Conservation (phyloP, 1,140 invertebrate genomes). For the Brachionus rubens region DNA sequence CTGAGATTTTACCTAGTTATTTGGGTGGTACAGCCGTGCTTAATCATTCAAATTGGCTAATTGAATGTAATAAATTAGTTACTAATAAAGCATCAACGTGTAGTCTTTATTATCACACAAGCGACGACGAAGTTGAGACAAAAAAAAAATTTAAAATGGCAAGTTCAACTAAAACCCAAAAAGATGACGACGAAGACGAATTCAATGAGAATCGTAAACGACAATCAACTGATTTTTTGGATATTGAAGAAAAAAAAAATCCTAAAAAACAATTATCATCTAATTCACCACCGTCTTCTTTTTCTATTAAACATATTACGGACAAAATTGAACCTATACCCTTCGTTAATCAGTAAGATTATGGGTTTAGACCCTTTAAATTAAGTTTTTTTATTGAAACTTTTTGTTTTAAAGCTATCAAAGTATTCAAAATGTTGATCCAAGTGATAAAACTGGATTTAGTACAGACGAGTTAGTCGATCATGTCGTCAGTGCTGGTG, state of each 20-base stretch:
- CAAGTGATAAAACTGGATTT: conserved; percentile 61
- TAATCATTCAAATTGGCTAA: conserved; percentile 83
- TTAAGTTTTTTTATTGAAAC: not conserved
- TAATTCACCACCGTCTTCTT: conserved; percentile 1
- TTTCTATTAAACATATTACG: not conserved
- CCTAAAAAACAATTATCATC: conserved; percentile 48
- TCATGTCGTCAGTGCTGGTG: conserved; percentile 70
- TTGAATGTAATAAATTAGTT: conserved; percentile 70
- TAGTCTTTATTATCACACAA: conserved; percentile 51
- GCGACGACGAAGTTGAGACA: conserved; percentile 52
- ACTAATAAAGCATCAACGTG: conserved; percentile 60
- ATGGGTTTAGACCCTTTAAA: not conserved
- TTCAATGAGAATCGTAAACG: conserved; percentile 30
- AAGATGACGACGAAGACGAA: conserved; percentile 46
- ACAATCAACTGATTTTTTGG: conserved; percentile 55
- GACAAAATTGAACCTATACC: conserved; percentile 37
- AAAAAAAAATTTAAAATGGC: conserved; percentile 34
- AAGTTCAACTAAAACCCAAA: not conserved
- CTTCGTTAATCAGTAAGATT: not conserved
- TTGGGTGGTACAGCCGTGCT: conserved; percentile 79
- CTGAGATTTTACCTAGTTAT: conserved; percentile 75
- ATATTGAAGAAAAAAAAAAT: conserved; percentile 52
- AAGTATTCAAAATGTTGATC: conserved; percentile 42
- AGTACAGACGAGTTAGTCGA: conserved; percentile 74
- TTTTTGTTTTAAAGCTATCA: conserved; percentile 47